Conservation (phyloP, 2,888 invertebrate genomes). For the Nemapogon koenigi region DNA sequence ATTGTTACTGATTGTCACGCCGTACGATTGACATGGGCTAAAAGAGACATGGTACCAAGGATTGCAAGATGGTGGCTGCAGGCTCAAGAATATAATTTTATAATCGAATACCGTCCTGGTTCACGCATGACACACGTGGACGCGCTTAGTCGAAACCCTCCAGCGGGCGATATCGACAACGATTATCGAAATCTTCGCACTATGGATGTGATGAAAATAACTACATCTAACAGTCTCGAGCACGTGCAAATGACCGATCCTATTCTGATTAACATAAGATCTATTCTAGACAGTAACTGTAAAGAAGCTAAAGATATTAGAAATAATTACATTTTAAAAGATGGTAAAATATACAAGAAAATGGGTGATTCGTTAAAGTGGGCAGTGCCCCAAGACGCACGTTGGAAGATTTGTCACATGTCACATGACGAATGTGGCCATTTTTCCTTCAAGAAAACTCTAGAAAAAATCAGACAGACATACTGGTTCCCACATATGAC, state of each 20-base stretch:
- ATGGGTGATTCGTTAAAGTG: conserved; percentile 17
- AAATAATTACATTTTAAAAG: conserved; percentile 22
- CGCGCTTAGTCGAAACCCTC: no score
- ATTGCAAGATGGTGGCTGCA: conserved; percentile 9
- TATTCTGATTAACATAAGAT: no score
- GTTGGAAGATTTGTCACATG: no score
- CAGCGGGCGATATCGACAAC: no score
- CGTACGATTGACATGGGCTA: conserved; percentile 9
- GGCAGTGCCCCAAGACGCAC: no score
- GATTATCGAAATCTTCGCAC: no score
- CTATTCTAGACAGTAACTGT: conserved; percentile 20
- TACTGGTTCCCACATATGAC: conserved; percentile 17
- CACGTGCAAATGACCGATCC: no score
- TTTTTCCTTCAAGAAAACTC: conserved; percentile 18
- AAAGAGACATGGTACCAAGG: conserved; percentile 5
- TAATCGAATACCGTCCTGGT: conserved; percentile 11
- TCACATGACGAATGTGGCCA: conserved; percentile 21
- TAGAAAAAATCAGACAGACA: conserved; percentile 11
- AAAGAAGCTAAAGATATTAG: conserved; percentile 20
- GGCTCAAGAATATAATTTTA: conserved; percentile 7
- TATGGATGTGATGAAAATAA: no score
- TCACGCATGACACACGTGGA: no score
- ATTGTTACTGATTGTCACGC: no score
- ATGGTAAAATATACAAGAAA: conserved; percentile 22
- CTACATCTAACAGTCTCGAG: no score